phyloP scores from a whole-genome alignment of 2,113 vertebrate genomes.

The Piprites chloris region DNA sequence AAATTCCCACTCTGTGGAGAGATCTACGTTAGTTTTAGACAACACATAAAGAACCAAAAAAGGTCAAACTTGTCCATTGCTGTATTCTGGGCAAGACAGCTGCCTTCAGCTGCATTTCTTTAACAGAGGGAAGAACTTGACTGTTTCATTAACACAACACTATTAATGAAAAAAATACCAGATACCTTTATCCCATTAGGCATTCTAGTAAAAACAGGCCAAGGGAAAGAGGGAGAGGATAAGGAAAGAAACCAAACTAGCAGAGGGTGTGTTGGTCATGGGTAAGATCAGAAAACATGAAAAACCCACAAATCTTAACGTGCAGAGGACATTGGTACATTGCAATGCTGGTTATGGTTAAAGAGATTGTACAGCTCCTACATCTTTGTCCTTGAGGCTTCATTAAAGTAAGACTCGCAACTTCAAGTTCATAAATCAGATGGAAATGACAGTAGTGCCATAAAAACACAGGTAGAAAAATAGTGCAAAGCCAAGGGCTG shows the following conservation, averaged over 20 bases:
- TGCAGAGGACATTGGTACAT: background rate
- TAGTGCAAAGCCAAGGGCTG: constrained; percentile 49
- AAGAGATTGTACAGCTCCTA: background rate
- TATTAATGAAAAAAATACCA: background rate
- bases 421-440: background rate
- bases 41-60: background rate
- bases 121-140: background rate
- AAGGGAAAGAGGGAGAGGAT: background rate
- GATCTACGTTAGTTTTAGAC: background rate
- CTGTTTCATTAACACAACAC: background rate
- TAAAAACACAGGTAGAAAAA: constrained; percentile 49
- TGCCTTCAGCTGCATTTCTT: background rate
- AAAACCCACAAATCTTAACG: background rate
- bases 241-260: background rate
- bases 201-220: background rate
- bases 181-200: background rate
- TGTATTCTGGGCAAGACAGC: background rate
- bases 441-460: constrained; percentile 22
- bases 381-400: constrained; percentile 13
- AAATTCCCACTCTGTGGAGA: background rate
- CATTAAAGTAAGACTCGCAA: background rate
- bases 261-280: background rate
- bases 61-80: background rate
- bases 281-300: background rate
- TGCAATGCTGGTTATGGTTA: background rate